These are phyloP conservation scores for Paracyprichromis sp. DNA, from an alignment of 2,113 vertebrate species.

Conservation along the genomic window DNA sequence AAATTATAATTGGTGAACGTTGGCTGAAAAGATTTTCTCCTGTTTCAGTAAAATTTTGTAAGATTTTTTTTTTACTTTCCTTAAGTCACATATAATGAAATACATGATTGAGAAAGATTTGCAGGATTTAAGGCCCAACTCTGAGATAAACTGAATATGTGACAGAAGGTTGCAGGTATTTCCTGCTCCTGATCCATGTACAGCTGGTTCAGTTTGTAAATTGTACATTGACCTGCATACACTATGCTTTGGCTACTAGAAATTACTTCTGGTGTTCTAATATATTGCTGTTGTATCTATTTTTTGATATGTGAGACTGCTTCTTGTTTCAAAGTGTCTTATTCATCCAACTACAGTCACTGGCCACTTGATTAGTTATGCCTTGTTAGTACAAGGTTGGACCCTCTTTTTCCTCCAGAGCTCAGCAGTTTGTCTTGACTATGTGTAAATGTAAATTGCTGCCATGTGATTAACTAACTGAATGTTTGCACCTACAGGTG, in stretches of 20 bases:
- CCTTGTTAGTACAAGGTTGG: neutral
- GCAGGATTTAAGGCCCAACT: neutral
- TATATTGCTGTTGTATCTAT: neutral
- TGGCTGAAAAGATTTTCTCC: neutral
- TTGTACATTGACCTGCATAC: neutral
- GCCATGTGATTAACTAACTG: neutral
- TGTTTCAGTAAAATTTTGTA: neutral
- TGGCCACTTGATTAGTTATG: neutral
- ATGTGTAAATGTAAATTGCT: neutral
- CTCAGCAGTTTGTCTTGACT: neutral
- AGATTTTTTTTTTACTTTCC: neutral
- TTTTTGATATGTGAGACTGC: neutral
- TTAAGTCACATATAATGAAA: neutral
- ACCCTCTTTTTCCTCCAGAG: neutral
- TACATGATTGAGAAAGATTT: neutral
- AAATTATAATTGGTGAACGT: neutral
- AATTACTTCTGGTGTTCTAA: neutral
- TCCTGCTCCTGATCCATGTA: neutral
- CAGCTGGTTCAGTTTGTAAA: neutral
- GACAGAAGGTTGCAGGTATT: neutral
- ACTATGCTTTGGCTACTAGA: neutral
- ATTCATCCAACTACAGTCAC: neutral
- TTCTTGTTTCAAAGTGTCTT: neutral
- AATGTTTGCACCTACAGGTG: neutral
- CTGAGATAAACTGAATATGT: neutral